Base-by-base conservation (phyloP, 2,888 invertebrate species). In the Nasonia oneida region DNA sequence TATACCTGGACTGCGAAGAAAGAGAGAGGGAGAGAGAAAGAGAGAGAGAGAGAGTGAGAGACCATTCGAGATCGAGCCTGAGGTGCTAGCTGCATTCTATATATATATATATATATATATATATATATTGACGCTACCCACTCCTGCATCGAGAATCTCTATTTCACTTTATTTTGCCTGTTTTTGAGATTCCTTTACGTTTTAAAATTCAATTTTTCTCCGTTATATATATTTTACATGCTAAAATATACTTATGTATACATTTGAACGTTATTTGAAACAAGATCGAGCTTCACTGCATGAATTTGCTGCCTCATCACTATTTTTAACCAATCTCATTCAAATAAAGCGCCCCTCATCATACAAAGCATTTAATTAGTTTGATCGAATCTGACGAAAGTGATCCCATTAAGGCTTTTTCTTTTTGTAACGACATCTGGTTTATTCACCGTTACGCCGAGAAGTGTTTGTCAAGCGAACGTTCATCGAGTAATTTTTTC, bases 81-180 rank as follows among this genome's bases (percentile, higher is more conserved):
- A 33, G 8, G 33, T 67, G 67, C 33, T 61, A 18, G 57, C n/a
- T 61, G 18, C 57, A 61, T n/a, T 61, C 23, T 61, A 61, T 61
- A n/a, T 61, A 61, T 61, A n/a, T 23, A n/a, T 61, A 61, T 61
- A n/a, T 61, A 61, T 61, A n/a, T 61, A 61, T 61, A n/a, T 61
- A 61, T 61, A n/a, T 61, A 61, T 61, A n/a, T 23, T n/a, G 57
- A 23, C 6, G 57, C 57, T 8, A n/a, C 57, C n/a, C 18, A 53
- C n/a, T 61, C 57, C 10, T 18, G n/a, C 57, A 61, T 61, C 10
- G 57, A 61, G 2, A 61, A 61, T 61, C 57, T 61, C 8, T 61
- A 61, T 61, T 61, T 61, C 57, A 61, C 23, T 61, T 61, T 23
- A 61, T 6, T 8, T 61, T 8, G 23, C 57, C 57, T 23, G n/a